Conservation (phyloP, 2,113 vertebrate species). For the Petromus typicus region DNA sequence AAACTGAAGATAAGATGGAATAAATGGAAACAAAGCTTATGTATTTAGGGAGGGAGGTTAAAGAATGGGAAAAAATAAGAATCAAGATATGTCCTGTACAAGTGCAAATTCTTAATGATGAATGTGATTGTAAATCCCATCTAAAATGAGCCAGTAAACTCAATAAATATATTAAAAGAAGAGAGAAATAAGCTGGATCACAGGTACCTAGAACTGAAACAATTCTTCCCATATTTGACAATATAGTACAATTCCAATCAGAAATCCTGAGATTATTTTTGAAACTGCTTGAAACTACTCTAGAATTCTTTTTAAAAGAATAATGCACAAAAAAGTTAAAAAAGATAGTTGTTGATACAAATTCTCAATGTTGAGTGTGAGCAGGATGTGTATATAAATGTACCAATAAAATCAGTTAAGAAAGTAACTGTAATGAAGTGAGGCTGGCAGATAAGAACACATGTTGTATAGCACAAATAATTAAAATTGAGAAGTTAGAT, state of each 20-base stretch:
- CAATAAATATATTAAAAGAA: too few relatives aligned
- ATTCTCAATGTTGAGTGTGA: too few relatives aligned
- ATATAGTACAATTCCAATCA: neutral
- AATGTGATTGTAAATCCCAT: too few relatives aligned
- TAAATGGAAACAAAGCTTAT: too few relatives aligned
- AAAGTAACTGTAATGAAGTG: neutral
- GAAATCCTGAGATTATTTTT: neutral
- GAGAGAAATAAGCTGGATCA: neutral
- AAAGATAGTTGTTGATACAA: neutral
- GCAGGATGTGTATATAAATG: too few relatives aligned
- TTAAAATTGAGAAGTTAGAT: neutral
- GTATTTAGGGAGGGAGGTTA: too few relatives aligned
- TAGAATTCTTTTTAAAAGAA: neutral
- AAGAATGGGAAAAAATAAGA: too few relatives aligned
- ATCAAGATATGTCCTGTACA: too few relatives aligned
- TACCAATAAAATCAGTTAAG: neutral
- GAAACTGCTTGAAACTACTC: constrained; percentile 7
- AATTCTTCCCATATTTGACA: neutral
- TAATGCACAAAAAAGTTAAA: neutral
- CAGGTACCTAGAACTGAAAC: neutral
- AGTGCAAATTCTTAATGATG: too few relatives aligned
- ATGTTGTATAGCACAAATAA: neutral
- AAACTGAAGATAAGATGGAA: too few relatives aligned
- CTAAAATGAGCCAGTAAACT: too few relatives aligned
- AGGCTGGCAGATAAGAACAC: neutral